phyloP scores from a whole-genome alignment of 2,888 invertebrate genomes.

The Cryptus viduatorius region DNA sequence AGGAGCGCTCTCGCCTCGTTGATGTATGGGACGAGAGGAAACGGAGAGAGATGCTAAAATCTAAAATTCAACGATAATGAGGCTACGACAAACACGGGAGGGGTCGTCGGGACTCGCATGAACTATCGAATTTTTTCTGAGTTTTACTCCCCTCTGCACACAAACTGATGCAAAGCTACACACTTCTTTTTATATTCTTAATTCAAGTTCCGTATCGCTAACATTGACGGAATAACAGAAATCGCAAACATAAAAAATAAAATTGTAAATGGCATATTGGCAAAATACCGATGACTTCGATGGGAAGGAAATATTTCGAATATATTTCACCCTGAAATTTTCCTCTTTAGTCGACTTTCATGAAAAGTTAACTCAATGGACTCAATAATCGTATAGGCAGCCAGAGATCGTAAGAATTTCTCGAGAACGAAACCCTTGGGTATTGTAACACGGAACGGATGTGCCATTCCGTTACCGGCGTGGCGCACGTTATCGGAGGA shows the following conservation, averaged over 20 bases:
- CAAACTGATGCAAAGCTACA: neutral
- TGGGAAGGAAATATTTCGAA: neutral
- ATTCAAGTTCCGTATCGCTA: neutral
- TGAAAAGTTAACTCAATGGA: neutral
- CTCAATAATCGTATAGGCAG: neutral
- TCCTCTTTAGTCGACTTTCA: neutral
- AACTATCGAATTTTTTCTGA: slow-evolving; percentile 57
- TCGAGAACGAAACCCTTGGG: slow-evolving; percentile 7
- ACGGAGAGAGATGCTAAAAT: slow-evolving; percentile 66
- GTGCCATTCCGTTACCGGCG: slow-evolving; percentile 33
- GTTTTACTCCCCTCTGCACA: neutral
- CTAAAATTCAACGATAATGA: slow-evolving; percentile 82
- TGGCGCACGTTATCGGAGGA: slow-evolving; percentile 48
- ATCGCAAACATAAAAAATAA: too few species aligned
- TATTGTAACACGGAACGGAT: slow-evolving; percentile 42
- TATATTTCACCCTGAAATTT: neutral
- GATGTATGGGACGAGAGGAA: slow-evolving; percentile 38
- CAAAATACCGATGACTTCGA: neutral
- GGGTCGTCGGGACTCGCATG: slow-evolving; percentile 36
- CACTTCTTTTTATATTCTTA: neutral
- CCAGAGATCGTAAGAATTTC: neutral
- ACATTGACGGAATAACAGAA: neutral
- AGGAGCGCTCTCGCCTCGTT: slow-evolving; percentile 56
- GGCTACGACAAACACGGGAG: slow-evolving; percentile 76
- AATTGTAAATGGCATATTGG: too few species aligned